Conservation (phyloP, 1,140 invertebrate genomes). For the Dendrolimus punctatus region DNA sequence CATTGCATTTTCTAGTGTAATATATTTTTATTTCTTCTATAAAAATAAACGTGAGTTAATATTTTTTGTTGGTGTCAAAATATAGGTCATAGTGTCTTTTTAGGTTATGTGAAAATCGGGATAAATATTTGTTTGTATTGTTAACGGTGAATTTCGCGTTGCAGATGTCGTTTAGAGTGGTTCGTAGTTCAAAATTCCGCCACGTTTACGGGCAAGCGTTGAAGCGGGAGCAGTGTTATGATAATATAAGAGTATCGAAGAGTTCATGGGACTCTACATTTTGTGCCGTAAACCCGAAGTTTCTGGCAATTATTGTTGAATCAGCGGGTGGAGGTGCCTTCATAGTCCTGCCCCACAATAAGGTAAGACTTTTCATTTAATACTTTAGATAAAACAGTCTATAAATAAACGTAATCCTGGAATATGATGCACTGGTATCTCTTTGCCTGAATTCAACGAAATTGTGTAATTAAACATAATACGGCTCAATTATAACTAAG, state of each 20-base stretch:
- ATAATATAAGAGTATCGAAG: conserved; percentile 98
- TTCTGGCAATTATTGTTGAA: conserved; percentile 98
- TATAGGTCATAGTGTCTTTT: conserved; percentile 60
- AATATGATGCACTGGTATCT: neutral
- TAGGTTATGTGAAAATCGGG: conserved; percentile 59
- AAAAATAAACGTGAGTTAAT: conserved; percentile 59
- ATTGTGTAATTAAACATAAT: no score
- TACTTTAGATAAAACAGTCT: conserved; percentile 5
- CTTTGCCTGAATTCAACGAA: no score
- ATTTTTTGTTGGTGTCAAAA: conserved; percentile 50
- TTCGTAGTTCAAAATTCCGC: conserved; percentile 97
- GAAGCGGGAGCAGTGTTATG: conserved; percentile 99
- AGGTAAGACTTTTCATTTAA: conserved; percentile 77
- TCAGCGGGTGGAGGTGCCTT: conserved; percentile 99
- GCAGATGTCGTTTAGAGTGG: conserved; percentile 95
- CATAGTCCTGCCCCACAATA: conserved; percentile 96
- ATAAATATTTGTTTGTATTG: conserved; percentile 41
- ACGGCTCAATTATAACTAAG: no score
- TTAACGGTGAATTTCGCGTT: conserved; percentile 53
- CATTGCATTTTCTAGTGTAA: conserved; percentile 58
- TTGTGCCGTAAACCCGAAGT: conserved; percentile 99
- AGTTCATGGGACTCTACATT: conserved; percentile 99
- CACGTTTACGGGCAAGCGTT: conserved; percentile 98
- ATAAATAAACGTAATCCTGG: conserved; percentile 2
- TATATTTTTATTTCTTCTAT: conserved; percentile 48